A percentile compares a stretch with the other conserved stretches of the same genome.
Evolutionary conservation across 2,888 invertebrate species (phyloP).

Genomic region (Antitype chi): DNA sequence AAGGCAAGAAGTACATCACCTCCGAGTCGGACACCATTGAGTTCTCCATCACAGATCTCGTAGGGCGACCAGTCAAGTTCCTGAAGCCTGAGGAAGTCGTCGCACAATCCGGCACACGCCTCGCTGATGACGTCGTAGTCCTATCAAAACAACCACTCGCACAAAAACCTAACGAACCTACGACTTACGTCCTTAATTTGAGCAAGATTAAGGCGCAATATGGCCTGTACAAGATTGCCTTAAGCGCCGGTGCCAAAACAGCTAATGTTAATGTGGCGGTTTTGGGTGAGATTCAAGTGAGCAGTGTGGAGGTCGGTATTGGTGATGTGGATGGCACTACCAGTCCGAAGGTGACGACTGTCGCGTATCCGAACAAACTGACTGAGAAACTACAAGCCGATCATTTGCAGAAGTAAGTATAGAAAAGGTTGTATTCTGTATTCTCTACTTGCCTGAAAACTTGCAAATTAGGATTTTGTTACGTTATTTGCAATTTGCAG

Average conservation of each 20-base stretch:
- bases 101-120: conserved; percentile 94
- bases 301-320: conserved; percentile 95
- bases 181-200: conserved; percentile 94
- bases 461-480: too few relatives aligned
- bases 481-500: too few relatives aligned
- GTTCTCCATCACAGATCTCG: conserved; percentile 93
- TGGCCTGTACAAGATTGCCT: conserved; percentile 95
- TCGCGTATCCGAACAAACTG: conserved; percentile 94
- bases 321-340: conserved; percentile 97
- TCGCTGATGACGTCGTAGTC: conserved; percentile 94
- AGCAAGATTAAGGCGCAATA: conserved; percentile 94
- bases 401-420: conserved; percentile 94
- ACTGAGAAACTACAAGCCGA: conserved; percentile 94
- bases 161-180: conserved; percentile 90
- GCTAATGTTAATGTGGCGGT: conserved; percentile 92
- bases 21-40: conserved; percentile 93
- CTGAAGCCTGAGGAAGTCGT: conserved; percentile 92
- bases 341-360: conserved; percentile 94
- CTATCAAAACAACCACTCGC: conserved; percentile 92
- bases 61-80: conserved; percentile 93
- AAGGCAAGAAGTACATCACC: conserved; percentile 95
- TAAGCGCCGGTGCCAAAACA: conserved; percentile 93
- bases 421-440: neutral
- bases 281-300: conserved; percentile 94
- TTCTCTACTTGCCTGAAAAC: neutral